Evolutionary conservation across 2,113 vertebrate species (phyloP).

Genomic region (Lepidothrix coronata): DNA sequence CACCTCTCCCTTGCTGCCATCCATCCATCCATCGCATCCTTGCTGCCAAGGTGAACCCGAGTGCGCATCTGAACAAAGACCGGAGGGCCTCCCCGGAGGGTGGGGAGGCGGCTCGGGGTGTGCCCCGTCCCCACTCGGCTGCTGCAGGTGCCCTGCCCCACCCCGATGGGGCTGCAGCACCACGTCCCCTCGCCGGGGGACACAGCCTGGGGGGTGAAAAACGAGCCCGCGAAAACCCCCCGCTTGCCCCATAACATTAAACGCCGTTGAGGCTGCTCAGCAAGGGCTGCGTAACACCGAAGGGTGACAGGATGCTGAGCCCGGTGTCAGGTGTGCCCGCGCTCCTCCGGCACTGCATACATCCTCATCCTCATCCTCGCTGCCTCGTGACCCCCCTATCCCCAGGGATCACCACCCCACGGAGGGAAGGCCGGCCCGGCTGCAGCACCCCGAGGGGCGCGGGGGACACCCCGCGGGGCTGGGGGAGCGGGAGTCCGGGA

Average conservation of each 20-base stretch:
- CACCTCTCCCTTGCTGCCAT: neutral
- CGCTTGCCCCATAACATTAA: neutral
- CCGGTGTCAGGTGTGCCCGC: neutral
- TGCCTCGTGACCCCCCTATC: neutral
- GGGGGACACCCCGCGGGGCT: neutral
- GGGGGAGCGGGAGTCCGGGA: too few relatives aligned
- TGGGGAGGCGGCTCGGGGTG: neutral
- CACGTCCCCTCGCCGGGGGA: neutral
- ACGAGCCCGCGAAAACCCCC: neutral
- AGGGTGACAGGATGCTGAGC: neutral
- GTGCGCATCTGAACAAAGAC: constrained; percentile 8
- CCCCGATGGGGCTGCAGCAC: neutral
- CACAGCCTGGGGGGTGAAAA: neutral
- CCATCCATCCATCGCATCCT: neutral
- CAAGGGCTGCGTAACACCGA: neutral
- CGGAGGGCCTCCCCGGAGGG: neutral
- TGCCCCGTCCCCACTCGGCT: neutral
- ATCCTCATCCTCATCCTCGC: neutral
- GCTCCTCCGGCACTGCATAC: neutral
- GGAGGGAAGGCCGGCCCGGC: neutral
- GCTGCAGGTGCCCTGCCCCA: neutral
- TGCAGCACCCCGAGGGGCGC: neutral
- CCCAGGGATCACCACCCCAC: neutral
- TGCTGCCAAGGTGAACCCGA: constrained; percentile 13
- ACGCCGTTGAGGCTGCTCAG: neutral